A percentile compares a stretch with the other conserved stretches of the same genome.
phyloP scores from a whole-genome alignment of 2,888 invertebrate genomes.

The Chromoteleia sp. region DNA sequence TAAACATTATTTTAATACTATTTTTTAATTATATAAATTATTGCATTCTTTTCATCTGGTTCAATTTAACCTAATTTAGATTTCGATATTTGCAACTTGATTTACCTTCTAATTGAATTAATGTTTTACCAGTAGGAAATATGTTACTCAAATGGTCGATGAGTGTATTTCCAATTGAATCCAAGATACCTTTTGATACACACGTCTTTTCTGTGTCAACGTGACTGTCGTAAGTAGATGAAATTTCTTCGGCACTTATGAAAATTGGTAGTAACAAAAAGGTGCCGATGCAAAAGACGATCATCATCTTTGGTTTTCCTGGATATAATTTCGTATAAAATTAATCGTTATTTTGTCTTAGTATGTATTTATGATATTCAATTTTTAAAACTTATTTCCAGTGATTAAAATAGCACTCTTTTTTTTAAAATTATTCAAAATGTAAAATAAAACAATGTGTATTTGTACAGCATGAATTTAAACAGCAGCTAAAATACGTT shows the following conservation, averaged over 20 bases:
- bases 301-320: slow-evolving; percentile 73
- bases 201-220: slow-evolving; percentile 28
- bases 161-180: slow-evolving; percentile 75
- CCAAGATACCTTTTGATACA: slow-evolving; percentile 58
- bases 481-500: not conserved
- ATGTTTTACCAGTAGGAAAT: slow-evolving; percentile 60
- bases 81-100: not conserved
- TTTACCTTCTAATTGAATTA: slow-evolving; percentile 74
- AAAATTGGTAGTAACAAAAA: slow-evolving; percentile 74
- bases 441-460: no score
- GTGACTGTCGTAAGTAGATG: slow-evolving; percentile 51
- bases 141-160: slow-evolving; percentile 73
- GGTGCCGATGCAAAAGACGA: slow-evolving; percentile 68
- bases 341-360: slow-evolving; percentile 5
- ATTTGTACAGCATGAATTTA: no score
- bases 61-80: no score
- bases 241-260: slow-evolving; percentile 68
- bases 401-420: no score
- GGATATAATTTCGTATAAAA: not conserved
- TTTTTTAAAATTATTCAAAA: no score
- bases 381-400: no score
- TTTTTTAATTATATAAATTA: no score
- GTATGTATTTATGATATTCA: no score
- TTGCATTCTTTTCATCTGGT: no score
- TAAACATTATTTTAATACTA: no score